Base-by-base conservation (phyloP, 2,113 vertebrate genomes). In the Labrus mixtus region DNA sequence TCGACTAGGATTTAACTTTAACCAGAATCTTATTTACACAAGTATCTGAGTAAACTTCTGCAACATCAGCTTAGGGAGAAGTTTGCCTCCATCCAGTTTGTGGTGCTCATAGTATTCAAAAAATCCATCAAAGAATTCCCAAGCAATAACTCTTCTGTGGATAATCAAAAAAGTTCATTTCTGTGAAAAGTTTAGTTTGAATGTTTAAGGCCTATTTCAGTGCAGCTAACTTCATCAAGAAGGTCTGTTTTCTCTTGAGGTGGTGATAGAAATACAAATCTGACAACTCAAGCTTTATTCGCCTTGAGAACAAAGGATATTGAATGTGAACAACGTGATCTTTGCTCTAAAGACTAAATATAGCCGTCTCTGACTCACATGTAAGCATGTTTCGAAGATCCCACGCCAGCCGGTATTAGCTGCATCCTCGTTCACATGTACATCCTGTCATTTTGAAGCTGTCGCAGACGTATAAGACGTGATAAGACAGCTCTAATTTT, bases 371-470 rank as follows among this genome's bases (percentile, higher is more conserved):
- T 85, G 73, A 68, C 63, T 87, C 86, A 83, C 51, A 33, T 68
- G 43, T 53, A n/a, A 53, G 10, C 29, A 48, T 57, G 57, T 70
- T 48, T 72, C 50, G 36, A 50, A 76, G 60, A 59, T 60, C 58
- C 68, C 46, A 71, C 53, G 63, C 62, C 77, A 68, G 37, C 22
- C 43, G 12, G 25, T 41, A 66, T 82, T 82, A 82, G 23, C 76
- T 65, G 58, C 54, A 25, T 58, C 79, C 61, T 69, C 60, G 62
- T 57, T 78, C 78, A 78, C 78, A 82, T 78, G 81, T 53, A 70
- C 81, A 48, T 67, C 61, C n/a, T 66, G 84, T 84, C 69, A 53
- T 19, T 81, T 69, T 76, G 75, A 89, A 76, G 61, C 51, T 48
- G 59, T 74, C 16, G 54, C 53, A 57, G 79, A 82, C 25, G 2